These are phyloP conservation scores for Cygnus olor DNA, from an alignment of 2,797 vertebrate species.

Conservation along the genomic window DNA sequence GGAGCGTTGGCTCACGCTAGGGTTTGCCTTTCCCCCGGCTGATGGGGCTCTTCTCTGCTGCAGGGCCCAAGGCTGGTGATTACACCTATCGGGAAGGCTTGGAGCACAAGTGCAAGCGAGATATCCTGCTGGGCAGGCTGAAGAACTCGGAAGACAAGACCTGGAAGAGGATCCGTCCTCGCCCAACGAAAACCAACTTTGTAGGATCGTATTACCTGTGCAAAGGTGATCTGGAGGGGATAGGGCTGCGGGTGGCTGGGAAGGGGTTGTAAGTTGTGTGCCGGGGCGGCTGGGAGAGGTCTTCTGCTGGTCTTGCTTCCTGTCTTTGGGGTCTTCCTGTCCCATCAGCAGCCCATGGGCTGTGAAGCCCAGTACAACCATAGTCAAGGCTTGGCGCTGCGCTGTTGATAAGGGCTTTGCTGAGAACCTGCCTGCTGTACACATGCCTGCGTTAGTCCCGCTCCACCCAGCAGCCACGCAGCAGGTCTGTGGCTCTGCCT, in stretches of 20 bases:
- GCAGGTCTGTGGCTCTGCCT: background rate
- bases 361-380: background rate
- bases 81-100: conserved; percentile 94
- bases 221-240: conserved; percentile 86
- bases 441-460: background rate
- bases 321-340: background rate
- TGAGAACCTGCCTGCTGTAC: background rate
- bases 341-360: background rate
- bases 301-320: background rate
- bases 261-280: background rate
- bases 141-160: conserved; percentile 88
- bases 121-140: conserved; percentile 91
- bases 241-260: background rate
- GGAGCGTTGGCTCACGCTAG: background rate
- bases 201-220: conserved; percentile 96
- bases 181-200: conserved; percentile 95
- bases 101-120: conserved; percentile 95
- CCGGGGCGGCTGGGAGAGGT: background rate
- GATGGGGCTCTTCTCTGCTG: background rate
- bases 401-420: background rate
- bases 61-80: conserved; percentile 93
- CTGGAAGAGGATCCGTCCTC: conserved; percentile 95
- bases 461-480: background rate
- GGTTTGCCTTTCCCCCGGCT: background rate
- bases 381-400: background rate